Percentiles rank a stretch among this genome's conserved stretches.
Conservation (phyloP, 2,113 vertebrate genomes). For the Larimichthys polyactis region DNA sequence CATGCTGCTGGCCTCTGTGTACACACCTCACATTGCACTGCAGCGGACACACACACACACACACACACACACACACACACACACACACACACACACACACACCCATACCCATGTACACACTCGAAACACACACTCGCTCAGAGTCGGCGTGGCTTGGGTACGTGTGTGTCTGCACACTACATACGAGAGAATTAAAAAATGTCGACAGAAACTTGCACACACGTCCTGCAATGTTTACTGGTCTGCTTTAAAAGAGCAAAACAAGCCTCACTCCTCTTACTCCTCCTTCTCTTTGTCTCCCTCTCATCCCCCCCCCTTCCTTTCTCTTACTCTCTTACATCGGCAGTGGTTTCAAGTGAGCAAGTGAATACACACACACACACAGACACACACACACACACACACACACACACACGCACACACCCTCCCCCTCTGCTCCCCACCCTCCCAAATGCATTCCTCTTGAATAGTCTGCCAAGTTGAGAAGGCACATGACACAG, state of each 20-base stretch:
- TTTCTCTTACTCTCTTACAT: conserved; percentile 14
- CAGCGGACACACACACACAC: conserved; percentile 50
- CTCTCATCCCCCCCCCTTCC: neutral
- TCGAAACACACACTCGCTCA: neutral
- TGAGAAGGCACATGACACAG: conserved; percentile 76
- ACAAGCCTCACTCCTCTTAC: neutral
- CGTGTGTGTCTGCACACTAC: no score
- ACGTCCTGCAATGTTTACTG: neutral
- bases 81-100: conserved; percentile 10
- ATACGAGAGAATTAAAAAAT: neutral
- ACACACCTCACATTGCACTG: conserved; percentile 79
- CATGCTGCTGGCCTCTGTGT: conserved; percentile 87
- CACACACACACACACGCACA: conserved; percentile 39
- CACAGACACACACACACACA: conserved; percentile 33
- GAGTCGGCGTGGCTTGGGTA: neutral
- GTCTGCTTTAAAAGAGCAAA: neutral
- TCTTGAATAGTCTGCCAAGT: conserved; percentile 72
- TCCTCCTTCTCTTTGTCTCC: conserved; percentile 19
- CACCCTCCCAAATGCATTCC: conserved; percentile 71
- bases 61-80: conserved; percentile 17
- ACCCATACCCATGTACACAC: conserved; percentile 3
- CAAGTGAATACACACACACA: conserved; percentile 39
- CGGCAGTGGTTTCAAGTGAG: conserved; percentile 61
- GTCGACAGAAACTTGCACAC: neutral
- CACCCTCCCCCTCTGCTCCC: conserved; percentile 17